A percentile compares a stretch with the other conserved stretches of the same genome.
Conservation (phyloP, 2,888 invertebrate species). For the Cephus rjabovi region DNA sequence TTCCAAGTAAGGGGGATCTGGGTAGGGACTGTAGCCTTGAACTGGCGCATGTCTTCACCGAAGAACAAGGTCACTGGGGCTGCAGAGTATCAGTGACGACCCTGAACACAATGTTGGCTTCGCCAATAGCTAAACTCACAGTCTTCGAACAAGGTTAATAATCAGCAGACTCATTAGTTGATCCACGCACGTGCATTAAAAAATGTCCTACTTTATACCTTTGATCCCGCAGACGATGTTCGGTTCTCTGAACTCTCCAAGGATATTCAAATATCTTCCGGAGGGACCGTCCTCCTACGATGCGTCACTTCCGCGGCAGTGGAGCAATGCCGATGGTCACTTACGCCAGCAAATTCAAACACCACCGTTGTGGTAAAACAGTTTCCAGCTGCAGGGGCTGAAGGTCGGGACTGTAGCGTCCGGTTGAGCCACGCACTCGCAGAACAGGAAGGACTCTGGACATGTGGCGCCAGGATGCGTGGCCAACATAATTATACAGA, state of each 20-base stretch:
- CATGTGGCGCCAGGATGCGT: conserved; percentile 58
- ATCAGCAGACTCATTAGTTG: not conserved
- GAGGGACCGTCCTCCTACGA: conserved; percentile 56
- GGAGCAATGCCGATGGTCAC: conserved; percentile 63
- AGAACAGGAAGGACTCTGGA: conserved; percentile 64
- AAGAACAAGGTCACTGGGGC: conserved; percentile 59
- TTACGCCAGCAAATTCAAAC: conserved; percentile 58
- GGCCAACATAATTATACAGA: conserved; percentile 58
- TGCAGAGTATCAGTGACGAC: conserved; percentile 55
- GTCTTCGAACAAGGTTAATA: conserved; percentile 56
- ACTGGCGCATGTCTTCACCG: conserved; percentile 41
- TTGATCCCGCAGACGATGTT: conserved; percentile 50
- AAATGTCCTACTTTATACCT: not conserved
- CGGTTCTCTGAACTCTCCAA: conserved; percentile 62
- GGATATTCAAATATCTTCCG: conserved; percentile 61
- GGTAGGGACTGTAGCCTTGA: conserved; percentile 57
- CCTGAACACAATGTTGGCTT: conserved; percentile 44
- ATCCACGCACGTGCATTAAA: not conserved
- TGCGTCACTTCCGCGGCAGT: conserved; percentile 59
- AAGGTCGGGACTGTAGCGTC: conserved; percentile 62
- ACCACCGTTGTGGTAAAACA: conserved; percentile 61
- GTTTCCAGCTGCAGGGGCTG: conserved; percentile 56
- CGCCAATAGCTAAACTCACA: conserved; percentile 51
- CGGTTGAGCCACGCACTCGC: conserved; percentile 56
- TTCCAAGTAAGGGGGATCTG: conserved; percentile 55